A percentile compares a stretch with the other conserved stretches of the same genome.
phyloP scores from a whole-genome alignment of 2,797 vertebrate genomes.

The Parauchenoglanis punctatus region DNA sequence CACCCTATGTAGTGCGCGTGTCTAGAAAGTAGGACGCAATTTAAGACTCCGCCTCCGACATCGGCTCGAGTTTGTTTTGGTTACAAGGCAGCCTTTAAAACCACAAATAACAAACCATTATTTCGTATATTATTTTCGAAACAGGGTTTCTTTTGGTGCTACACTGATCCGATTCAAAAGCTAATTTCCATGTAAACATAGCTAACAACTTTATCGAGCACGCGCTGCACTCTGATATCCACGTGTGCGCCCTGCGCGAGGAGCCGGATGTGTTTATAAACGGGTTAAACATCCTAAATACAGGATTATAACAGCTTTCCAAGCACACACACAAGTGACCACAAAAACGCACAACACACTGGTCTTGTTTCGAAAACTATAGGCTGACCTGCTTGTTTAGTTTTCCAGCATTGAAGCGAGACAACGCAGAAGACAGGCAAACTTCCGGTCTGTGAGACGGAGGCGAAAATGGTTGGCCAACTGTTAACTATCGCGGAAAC shows the following conservation, averaged over 20 bases:
- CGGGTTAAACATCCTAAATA: not conserved
- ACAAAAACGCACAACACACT: not conserved
- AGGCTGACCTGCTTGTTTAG: conserved; percentile 14
- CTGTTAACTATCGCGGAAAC: conserved; percentile 57
- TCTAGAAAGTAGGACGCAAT: not conserved
- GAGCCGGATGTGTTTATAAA: not conserved
- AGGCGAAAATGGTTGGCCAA: conserved; percentile 58
- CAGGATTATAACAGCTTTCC: not conserved
- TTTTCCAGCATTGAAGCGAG: conserved; percentile 17
- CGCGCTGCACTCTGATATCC: not conserved
- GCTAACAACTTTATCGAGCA: not conserved
- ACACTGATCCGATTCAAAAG: not conserved
- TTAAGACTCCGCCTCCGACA: not conserved
- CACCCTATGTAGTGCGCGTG: not conserved
- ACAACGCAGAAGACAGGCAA: not conserved
- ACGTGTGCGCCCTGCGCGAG: not conserved
- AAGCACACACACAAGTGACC: not conserved
- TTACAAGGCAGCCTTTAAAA: not conserved
- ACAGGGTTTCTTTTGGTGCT: no score
- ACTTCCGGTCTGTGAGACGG: conserved; percentile 5
- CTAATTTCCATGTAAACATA: not conserved
- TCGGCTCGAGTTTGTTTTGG: not conserved
- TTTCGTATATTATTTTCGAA: not conserved
- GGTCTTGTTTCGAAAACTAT: not conserved
- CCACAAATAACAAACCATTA: not conserved